Conservation (phyloP, 2,888 invertebrate species). For the Drosophila paramelanica region DNA sequence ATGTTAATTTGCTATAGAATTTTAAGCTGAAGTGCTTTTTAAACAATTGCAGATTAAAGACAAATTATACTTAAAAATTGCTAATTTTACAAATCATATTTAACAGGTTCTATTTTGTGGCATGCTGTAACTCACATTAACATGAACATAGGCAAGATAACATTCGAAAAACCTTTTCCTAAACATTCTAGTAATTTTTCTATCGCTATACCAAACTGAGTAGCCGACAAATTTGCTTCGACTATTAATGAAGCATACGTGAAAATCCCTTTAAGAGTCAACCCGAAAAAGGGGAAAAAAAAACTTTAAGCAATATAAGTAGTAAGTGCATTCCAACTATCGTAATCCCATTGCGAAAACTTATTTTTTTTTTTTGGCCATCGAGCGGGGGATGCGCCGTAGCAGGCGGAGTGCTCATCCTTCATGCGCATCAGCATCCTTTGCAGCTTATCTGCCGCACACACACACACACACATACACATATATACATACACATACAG, state of each 20-base stretch:
- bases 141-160: neutral
- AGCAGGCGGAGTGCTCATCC: constrained; percentile 44
- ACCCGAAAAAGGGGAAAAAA: neutral
- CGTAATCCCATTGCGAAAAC: constrained; percentile 62
- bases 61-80: no score
- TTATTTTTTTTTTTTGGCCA: constrained; percentile 22
- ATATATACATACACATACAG: constrained; percentile 10
- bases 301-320: constrained; percentile 38
- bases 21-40: no score
- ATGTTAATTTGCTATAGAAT: no score
- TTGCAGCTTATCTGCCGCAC: constrained; percentile 51
- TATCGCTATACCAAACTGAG: neutral
- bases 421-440: constrained; percentile 56
- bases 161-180: neutral
- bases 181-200: neutral
- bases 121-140: neutral
- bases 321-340: constrained; percentile 60
- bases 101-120: neutral
- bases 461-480: constrained; percentile 21
- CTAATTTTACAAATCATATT: neutral
- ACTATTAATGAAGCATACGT: neutral
- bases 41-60: no score
- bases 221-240: constrained; percentile 1
- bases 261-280: neutral
- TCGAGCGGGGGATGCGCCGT: constrained; percentile 2